Evolutionary conservation across 2,888 invertebrate species (phyloP).

Genomic region (Sphaerophoria taeniata): DNA sequence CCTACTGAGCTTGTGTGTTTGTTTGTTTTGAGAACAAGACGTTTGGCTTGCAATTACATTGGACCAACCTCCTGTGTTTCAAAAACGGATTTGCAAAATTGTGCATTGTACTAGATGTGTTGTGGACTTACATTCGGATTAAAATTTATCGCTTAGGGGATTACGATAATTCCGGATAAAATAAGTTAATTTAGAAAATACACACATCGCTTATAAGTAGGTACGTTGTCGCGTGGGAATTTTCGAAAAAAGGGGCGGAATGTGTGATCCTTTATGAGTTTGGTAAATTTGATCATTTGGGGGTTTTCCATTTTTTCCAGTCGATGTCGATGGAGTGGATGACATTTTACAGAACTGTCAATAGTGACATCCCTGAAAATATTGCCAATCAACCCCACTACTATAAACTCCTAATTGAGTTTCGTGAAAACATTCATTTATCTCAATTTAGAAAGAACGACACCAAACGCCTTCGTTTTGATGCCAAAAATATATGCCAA

Average conservation of each 20-base stretch:
- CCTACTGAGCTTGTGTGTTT: conserved; percentile 29
- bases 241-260: conserved; percentile 16
- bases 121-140: conserved; percentile 39
- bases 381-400: neutral
- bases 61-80: conserved; percentile 46
- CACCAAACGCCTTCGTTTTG: conserved; percentile 1
- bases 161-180: conserved; percentile 52
- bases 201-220: conserved; percentile 37
- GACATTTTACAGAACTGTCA: neutral
- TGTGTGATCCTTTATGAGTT: conserved; percentile 47
- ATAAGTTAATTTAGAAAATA: conserved; percentile 45
- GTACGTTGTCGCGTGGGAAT: conserved; percentile 7
- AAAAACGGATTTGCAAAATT: neutral
- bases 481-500: neutral
- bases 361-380: neutral
- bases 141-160: conserved; percentile 61
- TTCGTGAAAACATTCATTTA: conserved; percentile 42
- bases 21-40: conserved; percentile 52
- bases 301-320: neutral
- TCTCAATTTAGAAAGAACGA: conserved; percentile 46
- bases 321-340: no score
- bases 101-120: neutral
- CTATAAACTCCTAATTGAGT: conserved; percentile 5
- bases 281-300: neutral
- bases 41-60: conserved; percentile 60